A percentile compares a stretch with the other conserved stretches of the same genome.
Evolutionary conservation across 2,888 invertebrate species (phyloP).

Genomic region (Griposia aprilina): DNA sequence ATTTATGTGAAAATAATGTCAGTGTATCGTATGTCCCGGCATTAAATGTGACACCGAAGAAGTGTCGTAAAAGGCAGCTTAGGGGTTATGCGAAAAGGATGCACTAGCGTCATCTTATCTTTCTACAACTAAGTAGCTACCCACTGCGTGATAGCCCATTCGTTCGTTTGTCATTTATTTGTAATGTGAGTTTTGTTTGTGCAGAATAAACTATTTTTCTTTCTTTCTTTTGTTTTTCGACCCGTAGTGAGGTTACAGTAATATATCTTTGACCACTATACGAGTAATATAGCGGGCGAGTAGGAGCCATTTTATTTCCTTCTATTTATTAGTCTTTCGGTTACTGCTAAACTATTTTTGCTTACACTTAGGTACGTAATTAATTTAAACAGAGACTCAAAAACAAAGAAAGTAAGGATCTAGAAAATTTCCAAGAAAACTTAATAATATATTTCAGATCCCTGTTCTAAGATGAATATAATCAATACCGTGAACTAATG

Average conservation of each 20-base stretch:
- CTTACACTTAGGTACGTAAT: background rate
- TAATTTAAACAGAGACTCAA: too few species aligned
- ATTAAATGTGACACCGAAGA: background rate
- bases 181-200: too few species aligned
- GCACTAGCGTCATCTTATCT: background rate
- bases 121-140: background rate
- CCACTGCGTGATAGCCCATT: background rate
- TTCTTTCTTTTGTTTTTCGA: too few species aligned
- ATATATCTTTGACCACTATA: too few species aligned
- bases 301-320: background rate
- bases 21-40: background rate
- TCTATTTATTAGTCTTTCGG: background rate
- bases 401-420: background rate
- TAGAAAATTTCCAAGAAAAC: background rate
- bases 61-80: background rate
- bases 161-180: too few species aligned
- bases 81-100: background rate
- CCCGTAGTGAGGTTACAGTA: too few species aligned
- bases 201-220: too few species aligned
- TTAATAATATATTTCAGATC: background rate
- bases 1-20: background rate
- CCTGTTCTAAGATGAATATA: background rate
- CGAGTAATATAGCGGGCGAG: too few species aligned
- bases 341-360: background rate
- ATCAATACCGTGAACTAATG: background rate